Percentiles rank a stretch among this genome's conserved stretches.
Conservation (phyloP, 2,797 vertebrate species). For the Enteromius paludinosus region DNA sequence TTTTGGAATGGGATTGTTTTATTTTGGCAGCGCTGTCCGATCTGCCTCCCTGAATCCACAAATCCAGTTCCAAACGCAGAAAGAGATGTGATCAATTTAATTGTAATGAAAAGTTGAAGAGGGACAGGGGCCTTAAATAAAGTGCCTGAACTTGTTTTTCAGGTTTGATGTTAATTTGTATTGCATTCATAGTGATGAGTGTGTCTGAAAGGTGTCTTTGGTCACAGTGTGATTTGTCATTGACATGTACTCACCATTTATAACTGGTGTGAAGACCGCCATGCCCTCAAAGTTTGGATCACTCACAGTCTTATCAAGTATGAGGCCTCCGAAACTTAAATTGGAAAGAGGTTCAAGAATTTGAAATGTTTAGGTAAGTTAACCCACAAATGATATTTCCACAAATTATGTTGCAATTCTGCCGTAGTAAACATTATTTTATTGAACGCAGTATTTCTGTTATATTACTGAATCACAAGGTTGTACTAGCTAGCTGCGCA, state of each 20-base stretch:
- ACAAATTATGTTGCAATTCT: neutral
- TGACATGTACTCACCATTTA: slow-evolving; percentile 85
- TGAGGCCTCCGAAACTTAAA: slow-evolving; percentile 90
- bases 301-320: slow-evolving; percentile 91
- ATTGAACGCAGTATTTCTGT: neutral
- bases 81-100: slow-evolving; percentile 22
- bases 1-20: slow-evolving; percentile 37
- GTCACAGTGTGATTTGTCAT: neutral
- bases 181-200: neutral
- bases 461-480: neutral
- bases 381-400: neutral
- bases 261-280: slow-evolving; percentile 93
- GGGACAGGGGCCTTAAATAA: neutral
- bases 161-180: neutral
- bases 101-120: neutral
- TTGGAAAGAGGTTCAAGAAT: slow-evolving; percentile 17
- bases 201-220: neutral
- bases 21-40: slow-evolving; percentile 18
- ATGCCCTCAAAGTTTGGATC: slow-evolving; percentile 90
- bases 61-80: neutral
- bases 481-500: neutral
- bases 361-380: neutral
- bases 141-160: slow-evolving; percentile 9
- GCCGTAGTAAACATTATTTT: neutral
- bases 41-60: slow-evolving; percentile 4